Conservation (phyloP, 2,797 vertebrate genomes). For the Phoxinus dragarum region DNA sequence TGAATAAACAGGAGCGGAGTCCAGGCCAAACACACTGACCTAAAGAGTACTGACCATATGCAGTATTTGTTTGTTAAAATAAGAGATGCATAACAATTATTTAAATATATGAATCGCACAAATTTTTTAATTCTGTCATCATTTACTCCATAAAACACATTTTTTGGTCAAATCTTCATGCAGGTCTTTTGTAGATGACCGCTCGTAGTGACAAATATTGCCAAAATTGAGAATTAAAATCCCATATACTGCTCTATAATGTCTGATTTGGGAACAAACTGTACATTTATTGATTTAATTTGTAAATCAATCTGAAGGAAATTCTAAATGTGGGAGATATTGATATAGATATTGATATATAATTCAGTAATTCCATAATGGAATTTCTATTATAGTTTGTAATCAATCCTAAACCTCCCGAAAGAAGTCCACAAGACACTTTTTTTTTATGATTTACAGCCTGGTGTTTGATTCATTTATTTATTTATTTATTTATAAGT, state of each 20-base stretch:
- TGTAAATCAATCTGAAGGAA: neutral
- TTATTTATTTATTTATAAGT: no score
- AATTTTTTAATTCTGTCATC: rapidly evolving
- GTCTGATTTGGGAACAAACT: neutral
- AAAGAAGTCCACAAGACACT: neutral
- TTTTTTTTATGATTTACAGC: neutral
- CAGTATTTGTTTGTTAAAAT: neutral
- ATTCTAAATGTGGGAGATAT: neutral
- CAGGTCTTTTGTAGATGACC: neutral
- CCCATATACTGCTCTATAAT: neutral
- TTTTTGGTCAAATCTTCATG: neutral
- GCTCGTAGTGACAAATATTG: neutral
- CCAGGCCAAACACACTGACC: neutral
- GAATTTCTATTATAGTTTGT: neutral
- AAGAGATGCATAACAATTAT: neutral
- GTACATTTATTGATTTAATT: neutral
- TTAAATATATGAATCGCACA: neutral
- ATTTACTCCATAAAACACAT: neutral
- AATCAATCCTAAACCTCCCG: neutral
- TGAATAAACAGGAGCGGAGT: neutral
- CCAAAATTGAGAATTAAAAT: neutral
- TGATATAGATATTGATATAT: no score
- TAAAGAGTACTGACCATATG: neutral
- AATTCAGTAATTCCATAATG: no score
- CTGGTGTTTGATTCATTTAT: neutral